A percentile compares a stretch with the other conserved stretches of the same genome.
These are phyloP conservation scores for Macroglossus sobrinus DNA, from an alignment of 2,113 vertebrate genomes.

Conservation along the genomic window DNA sequence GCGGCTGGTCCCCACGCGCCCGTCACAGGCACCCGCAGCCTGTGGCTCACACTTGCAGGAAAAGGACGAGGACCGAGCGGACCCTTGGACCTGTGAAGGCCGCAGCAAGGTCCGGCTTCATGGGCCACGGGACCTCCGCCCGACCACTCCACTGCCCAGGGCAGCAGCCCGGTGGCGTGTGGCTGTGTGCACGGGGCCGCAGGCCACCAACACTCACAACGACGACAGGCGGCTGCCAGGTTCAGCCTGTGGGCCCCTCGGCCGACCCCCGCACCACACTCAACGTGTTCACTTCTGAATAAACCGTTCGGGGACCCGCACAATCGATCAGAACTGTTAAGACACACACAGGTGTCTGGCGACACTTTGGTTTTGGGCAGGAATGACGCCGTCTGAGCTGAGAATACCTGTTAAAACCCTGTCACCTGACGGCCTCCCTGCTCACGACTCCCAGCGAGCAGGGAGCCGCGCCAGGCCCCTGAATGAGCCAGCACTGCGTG, in stretches of 20 bases:
- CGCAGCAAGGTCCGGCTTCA: rapidly evolving
- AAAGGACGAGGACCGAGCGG: no score
- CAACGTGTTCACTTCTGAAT: neutral
- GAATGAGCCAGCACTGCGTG: neutral
- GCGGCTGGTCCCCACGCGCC: neutral
- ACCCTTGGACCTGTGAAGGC: no score
- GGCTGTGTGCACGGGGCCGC: rapidly evolving
- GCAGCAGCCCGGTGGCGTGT: rapidly evolving
- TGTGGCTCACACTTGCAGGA: neutral
- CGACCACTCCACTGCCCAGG: rapidly evolving
- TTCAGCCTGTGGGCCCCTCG: neutral
- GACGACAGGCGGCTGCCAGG: neutral
- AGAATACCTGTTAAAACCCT: rapidly evolving
- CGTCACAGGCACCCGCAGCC: rapidly evolving
- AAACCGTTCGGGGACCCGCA: neutral
- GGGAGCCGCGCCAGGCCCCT: neutral
- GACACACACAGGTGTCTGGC: neutral
- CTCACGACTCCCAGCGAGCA: rapidly evolving
- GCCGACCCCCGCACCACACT: rapidly evolving
- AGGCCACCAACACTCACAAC: rapidly evolving
- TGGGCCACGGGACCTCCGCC: rapidly evolving
- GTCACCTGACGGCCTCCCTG: rapidly evolving
- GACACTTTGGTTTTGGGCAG: rapidly evolving
- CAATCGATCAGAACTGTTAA: rapidly evolving
- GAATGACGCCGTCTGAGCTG: rapidly evolving